These are phyloP conservation scores for Lycocerus yunnanus DNA, from an alignment of 2,888 invertebrate genomes.

Conservation along the genomic window DNA sequence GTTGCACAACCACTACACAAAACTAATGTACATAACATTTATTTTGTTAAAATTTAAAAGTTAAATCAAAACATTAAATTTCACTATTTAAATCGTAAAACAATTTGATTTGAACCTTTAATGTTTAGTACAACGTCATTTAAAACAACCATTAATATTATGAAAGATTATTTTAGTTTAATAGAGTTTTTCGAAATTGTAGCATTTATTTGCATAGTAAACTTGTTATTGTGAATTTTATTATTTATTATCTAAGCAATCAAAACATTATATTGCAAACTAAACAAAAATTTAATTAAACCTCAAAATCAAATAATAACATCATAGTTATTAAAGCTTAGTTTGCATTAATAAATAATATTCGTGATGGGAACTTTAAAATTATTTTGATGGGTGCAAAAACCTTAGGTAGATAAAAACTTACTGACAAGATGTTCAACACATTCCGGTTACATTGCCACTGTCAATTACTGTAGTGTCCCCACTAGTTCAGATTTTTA, in stretches of 20 bases:
- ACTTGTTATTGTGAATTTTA: not conserved
- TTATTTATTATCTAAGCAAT: not conserved
- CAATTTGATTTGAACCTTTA: not conserved
- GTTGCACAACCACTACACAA: too few species aligned
- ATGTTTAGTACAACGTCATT: not conserved
- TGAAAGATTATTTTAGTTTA: not conserved
- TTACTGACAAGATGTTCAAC: slow-evolving; percentile 49
- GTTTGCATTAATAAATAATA: not conserved
- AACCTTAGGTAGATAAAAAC: slow-evolving; percentile 29
- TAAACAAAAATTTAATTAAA: not conserved
- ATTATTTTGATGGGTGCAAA: not conserved
- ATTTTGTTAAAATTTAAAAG: not conserved
- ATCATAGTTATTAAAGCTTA: not conserved
- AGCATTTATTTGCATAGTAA: not conserved
- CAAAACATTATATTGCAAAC: not conserved
- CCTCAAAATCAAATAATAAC: not conserved
- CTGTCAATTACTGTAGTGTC: slow-evolving; percentile 43
- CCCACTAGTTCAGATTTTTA: slow-evolving; percentile 41
- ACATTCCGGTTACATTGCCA: slow-evolving; percentile 51
- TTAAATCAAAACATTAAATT: not conserved
- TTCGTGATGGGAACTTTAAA: not conserved
- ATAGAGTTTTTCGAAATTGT: not conserved
- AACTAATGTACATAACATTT: too few species aligned
- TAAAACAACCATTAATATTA: not conserved
- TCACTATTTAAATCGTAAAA: not conserved